Evolutionary conservation across 2,113 vertebrate genomes (phyloP), one percentile per base, ranked within the genome.

Genomic region (Callipepla squamata): DNA sequence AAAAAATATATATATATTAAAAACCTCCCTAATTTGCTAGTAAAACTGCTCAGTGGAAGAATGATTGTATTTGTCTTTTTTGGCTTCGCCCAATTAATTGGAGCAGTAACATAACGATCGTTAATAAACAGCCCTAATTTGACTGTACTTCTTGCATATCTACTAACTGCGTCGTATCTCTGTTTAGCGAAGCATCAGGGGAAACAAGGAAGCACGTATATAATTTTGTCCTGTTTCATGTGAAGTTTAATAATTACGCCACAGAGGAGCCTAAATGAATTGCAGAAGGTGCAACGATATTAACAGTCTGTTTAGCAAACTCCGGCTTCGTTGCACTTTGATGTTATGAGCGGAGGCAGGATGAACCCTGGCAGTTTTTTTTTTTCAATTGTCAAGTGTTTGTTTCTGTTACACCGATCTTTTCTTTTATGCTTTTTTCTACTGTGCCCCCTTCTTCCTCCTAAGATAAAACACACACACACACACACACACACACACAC

Each of bases 1-100:
- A 36, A 69, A 86, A 50, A 17, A 36, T 36, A 36, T 36, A 36
- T 36, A 36, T 36, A 36, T 45, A 88, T 47, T 69, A 68, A 94
- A 94, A 89, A 82, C 73, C 92, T 66, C 61, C 75, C 86, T 84
- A 89, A 93, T 89, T 93, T 91, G 70, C 92, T 93, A 68, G 80
- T 90, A 93, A 94, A 94, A 81, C 83, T 83, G 87, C 88, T 96
- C 90, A 95, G 94, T 63, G 90, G 91, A 96, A 97, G 96, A 97
- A 94, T 73, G 91, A 97, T 95, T 96, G 45, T 93, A 93, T 97
- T 96, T 96, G 95, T 95, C 97, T 96, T 95, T 92, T 96, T 92
- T 93, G 90, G 96, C 95, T 97, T 97, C 92, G 88, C 94, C 94
- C 95, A 97, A 95, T 96, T 97, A 96, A 96, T 94, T 95, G 94